Evolutionary conservation across 2,888 invertebrate species (phyloP).

Genomic region (Andrena camellia): DNA sequence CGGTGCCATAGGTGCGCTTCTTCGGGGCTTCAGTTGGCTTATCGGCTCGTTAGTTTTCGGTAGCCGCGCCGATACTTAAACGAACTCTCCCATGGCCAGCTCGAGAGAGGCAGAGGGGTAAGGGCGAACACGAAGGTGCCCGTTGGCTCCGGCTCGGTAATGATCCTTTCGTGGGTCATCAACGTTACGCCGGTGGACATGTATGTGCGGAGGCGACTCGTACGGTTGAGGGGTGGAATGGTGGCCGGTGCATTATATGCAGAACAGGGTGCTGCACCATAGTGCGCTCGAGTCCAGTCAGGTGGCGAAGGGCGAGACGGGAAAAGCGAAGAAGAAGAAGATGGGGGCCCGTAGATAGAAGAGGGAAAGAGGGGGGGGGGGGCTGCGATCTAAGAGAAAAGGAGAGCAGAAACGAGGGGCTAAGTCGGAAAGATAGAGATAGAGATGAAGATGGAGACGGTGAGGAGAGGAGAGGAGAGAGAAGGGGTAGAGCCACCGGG

Average conservation of each 20-base stretch:
- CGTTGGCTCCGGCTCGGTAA: slow-evolving; percentile 68
- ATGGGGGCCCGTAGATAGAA: slow-evolving; percentile 48
- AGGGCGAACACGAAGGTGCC: slow-evolving; percentile 42
- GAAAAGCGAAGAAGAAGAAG: slow-evolving; percentile 61
- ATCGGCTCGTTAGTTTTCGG: slow-evolving; percentile 69
- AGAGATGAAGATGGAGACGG: slow-evolving; percentile 43
- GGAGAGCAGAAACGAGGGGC: slow-evolving; percentile 42
- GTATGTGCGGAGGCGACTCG: slow-evolving; percentile 67
- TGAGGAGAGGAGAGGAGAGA: slow-evolving; percentile 53
- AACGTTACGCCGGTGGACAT: slow-evolving; percentile 74
- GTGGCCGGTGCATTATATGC: slow-evolving; percentile 82
- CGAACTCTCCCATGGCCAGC: slow-evolving; percentile 44
- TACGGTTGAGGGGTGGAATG: slow-evolving; percentile 53
- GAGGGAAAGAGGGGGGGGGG: slow-evolving; percentile 48
- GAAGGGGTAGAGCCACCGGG: slow-evolving; percentile 77
- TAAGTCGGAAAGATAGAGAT: slow-evolving; percentile 50
- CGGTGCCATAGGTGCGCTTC: too few species aligned
- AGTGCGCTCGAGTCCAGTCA: slow-evolving; percentile 73
- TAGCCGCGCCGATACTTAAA: slow-evolving; percentile 58
- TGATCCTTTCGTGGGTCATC: slow-evolving; percentile 81
- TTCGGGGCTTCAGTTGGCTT: slow-evolving; percentile 46
- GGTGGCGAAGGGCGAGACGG: slow-evolving; percentile 57
- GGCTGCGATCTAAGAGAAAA: slow-evolving; percentile 50
- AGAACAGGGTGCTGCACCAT: slow-evolving; percentile 83
- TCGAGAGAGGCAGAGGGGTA: slow-evolving; percentile 21